Conservation (phyloP, 2,797 vertebrate species). For the Melanotaenia pygmaea region DNA sequence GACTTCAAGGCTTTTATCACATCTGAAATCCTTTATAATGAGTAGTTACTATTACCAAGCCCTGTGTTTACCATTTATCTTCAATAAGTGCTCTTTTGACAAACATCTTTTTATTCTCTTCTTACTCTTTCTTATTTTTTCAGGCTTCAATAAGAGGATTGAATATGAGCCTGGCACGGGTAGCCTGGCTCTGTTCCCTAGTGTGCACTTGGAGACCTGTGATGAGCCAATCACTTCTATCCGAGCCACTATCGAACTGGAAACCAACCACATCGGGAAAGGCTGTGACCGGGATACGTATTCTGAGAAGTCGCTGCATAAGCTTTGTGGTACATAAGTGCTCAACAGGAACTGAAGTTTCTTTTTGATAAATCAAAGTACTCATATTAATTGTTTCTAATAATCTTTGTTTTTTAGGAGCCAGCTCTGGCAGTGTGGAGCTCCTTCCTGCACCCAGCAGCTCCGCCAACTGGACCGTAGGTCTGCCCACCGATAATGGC, state of each 20-base stretch:
- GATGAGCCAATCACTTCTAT: conserved; percentile 92
- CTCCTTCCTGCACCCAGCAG: conserved; percentile 93
- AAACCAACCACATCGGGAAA: conserved; percentile 97
- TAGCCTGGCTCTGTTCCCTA: conserved; percentile 91
- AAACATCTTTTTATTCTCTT: conserved; percentile 31
- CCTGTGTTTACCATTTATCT: conserved; percentile 14
- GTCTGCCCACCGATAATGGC: conserved; percentile 94
- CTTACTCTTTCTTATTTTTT: conserved; percentile 16
- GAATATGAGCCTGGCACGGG: conserved; percentile 98
- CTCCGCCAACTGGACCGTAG: conserved; percentile 91
- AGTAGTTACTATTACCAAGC: conserved; percentile 40
- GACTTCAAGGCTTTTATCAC: conserved; percentile 18
- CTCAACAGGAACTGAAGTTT: neutral
- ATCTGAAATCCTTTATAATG: conserved; percentile 23
- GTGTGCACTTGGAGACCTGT: conserved; percentile 93
- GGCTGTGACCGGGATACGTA: conserved; percentile 98
- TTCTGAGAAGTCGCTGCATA: conserved; percentile 96
- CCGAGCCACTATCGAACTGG: conserved; percentile 89
- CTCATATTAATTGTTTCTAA: neutral
- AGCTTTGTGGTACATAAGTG: conserved; percentile 89
- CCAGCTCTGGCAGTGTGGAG: conserved; percentile 88
- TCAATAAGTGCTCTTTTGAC: conserved; percentile 24
- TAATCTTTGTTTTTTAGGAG: conserved; percentile 79
- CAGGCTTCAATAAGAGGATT: conserved; percentile 94
- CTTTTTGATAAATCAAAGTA: neutral